Base-by-base conservation (phyloP, 2,113 vertebrate species). In the Taurulus bubalis region DNA sequence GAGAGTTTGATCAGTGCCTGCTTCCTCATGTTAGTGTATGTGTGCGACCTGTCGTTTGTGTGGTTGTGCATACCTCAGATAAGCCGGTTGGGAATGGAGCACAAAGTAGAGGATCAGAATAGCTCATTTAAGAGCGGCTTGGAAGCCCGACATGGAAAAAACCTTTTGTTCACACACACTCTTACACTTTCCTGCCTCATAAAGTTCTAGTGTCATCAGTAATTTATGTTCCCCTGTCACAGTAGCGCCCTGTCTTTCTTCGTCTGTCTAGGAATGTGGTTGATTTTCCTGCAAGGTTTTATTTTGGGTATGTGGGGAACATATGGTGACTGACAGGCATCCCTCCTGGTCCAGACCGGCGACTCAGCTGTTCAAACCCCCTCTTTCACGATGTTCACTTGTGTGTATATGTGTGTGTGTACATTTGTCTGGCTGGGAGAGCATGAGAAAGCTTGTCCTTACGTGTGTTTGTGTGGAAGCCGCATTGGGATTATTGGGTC, bases 301-400 rank as follows among this genome's bases (percentile, higher is more conserved):
- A 94, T 94, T 95, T 93, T 49, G 91, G 90, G 87, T 91, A 45
- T 85, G 77, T 75, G 53, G 77, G 73, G 77, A 83, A 92, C 93
- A 94, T 82, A 92, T 94, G 92, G 86, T 71, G 80, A 91, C 87
- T 86, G 87, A 84, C 84, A 82, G 76, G 70, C 84, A 90, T 91
- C 84, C 69, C 83, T 72, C 59, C 15, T 58, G 73, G 79, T 83
- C 74, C 81, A 75, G 84, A 77, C 51, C 42, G 60, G 80, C 45
- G 51, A 84, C 45, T 80, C 89, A 92, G 93, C 94, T 94, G 95
- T 93, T 92, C 79, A 87, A 72, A 86, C 58, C 80, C 71, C 78
- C 66, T 80, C 80, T 86, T 84, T 80, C 83, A 58, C 75, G 81
- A 89, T 91, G 80, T 67, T 76, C 79, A 56, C 71, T 86, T 83